phyloP scores from a whole-genome alignment of 1,140 invertebrate genomes.

The Lordiphosa clarofinis region DNA sequence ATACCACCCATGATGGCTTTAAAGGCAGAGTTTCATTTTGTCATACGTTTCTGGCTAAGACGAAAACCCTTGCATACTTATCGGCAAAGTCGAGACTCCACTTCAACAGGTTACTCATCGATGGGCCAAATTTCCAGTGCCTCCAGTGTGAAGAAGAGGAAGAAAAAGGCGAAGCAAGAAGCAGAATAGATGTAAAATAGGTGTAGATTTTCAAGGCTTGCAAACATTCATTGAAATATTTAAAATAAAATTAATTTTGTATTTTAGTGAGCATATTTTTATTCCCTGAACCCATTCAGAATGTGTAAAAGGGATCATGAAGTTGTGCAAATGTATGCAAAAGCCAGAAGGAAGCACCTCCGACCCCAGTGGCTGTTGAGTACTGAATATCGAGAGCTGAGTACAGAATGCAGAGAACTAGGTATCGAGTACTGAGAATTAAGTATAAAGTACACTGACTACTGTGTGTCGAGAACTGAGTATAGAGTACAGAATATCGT shows the following conservation, averaged over 20 bases:
- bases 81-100: slow-evolving; percentile 60
- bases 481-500: too few species aligned
- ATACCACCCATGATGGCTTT: slow-evolving; percentile 83
- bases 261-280: slow-evolving; percentile 1
- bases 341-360: too few species aligned
- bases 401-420: too few species aligned
- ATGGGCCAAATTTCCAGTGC: slow-evolving; percentile 31
- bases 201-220: slow-evolving; percentile 16
- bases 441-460: too few species aligned
- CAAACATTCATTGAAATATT: slow-evolving; percentile 50
- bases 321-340: too few species aligned
- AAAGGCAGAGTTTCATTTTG: slow-evolving; percentile 83
- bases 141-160: slow-evolving; percentile 47
- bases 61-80: slow-evolving; percentile 83
- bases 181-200: slow-evolving; percentile 6
- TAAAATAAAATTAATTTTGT: slow-evolving; percentile 12
- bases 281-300: too few species aligned
- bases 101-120: slow-evolving; percentile 67
- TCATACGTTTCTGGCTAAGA: slow-evolving; percentile 83
- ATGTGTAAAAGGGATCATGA: too few species aligned
- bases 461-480: too few species aligned
- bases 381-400: too few species aligned
- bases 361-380: too few species aligned
- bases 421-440: too few species aligned
- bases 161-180: slow-evolving; percentile 43